Evolutionary conservation across 1,140 invertebrate genomes (phyloP).

Genomic region (Ceratosolen fusciceps): DNA sequence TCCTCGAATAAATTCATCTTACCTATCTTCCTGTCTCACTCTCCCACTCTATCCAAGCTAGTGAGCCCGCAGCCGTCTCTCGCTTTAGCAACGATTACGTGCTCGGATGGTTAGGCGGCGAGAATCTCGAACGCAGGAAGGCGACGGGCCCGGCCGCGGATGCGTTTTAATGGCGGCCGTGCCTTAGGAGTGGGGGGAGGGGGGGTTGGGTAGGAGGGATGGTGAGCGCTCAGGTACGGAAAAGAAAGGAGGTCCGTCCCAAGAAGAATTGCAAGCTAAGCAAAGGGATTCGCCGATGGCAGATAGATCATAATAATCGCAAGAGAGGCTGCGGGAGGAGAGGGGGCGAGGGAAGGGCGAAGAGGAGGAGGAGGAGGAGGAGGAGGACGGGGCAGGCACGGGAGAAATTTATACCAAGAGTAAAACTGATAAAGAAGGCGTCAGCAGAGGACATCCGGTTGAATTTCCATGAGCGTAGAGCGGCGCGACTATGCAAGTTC

Average conservation of each 20-base stretch:
- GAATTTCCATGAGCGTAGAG: slow-evolving; percentile 2
- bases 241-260: slow-evolving; percentile 10
- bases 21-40: background rate
- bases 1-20: slow-evolving; percentile 47
- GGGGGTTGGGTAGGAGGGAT: background rate
- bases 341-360: slow-evolving; percentile 20
- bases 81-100: slow-evolving; percentile 50
- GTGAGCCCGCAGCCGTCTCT: too few species aligned
- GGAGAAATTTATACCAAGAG: slow-evolving; percentile 4
- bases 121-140: background rate
- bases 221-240: background rate
- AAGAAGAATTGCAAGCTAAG: slow-evolving; percentile 36
- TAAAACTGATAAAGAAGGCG: slow-evolving; percentile 35
- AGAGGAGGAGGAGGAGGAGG: background rate
- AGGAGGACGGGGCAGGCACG: background rate
- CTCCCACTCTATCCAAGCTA: too few species aligned
- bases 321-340: background rate
- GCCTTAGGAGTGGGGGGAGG: background rate
- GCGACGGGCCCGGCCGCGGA: slow-evolving; percentile 22
- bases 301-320: background rate
- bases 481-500: background rate
- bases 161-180: slow-evolving; percentile 37
- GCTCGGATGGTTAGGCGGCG: slow-evolving; percentile 32
- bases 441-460: background rate
- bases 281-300: slow-evolving; percentile 31